Evolutionary conservation across 1,140 invertebrate species (phyloP), one percentile per base, ranked within the genome.

Genomic region (Sarcophaga bullata): DNA sequence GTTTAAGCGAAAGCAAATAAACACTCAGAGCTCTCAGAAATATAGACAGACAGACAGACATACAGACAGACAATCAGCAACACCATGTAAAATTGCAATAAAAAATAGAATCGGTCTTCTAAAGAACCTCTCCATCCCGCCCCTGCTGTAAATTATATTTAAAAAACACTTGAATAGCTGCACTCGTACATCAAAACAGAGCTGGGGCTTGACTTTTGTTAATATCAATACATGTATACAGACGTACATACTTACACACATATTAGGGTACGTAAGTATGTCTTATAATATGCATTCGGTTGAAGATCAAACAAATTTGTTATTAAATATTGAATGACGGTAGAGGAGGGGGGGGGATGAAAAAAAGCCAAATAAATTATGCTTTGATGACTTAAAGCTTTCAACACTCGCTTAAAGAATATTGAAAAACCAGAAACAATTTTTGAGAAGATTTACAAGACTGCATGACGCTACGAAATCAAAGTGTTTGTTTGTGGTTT

Each of bases 281-380:
- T 37, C 1, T 37, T 37, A 37, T 37, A 37, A 37, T 37, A 37
- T 62, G 10, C 11, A 62, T n/a, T 11, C 54, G 54, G 54, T 62
- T 62, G 10, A n/a, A 62, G 54, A 62, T 62, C 54, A 62, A 62
- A 62, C 54, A 62, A 37, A 62, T 62, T 62, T 62, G 15, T 62
- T 15, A 15, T 62, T 62, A 15, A 62, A 62, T 62, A n/a, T 62
- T 62, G 15, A 15, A 15, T 11, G 15, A 7, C n/a, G 4, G 25
- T 62, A 15, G 10, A 62, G 6, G 6, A 1, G 6, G 25, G 25
- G 25, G 25, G 25, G 25, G 25, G 25, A 4, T 37, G 25, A 37
- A 37, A 37, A 37, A 37, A n/a, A n/a, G n/a, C 25, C 25, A 37
- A 37, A 37, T 37, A 37, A 37, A 37, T 37, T 37, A 37, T 37